Base-by-base conservation (phyloP, 2,888 invertebrate species). In the Aleiodes alternator region DNA sequence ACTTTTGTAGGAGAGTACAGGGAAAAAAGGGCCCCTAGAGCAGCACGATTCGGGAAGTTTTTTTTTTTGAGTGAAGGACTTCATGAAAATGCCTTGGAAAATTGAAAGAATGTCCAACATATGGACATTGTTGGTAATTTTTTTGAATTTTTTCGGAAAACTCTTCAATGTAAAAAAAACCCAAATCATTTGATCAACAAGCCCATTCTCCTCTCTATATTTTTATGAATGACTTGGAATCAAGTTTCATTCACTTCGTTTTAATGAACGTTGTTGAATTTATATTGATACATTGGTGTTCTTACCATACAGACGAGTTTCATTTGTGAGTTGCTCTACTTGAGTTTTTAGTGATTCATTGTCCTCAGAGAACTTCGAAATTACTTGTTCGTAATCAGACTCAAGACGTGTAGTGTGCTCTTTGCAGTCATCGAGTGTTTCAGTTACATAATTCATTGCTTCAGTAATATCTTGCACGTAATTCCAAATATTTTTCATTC, bases 401-500 rank as follows among this genome's bases (percentile, higher is more conserved):
- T 23, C n/a, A 7, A 68, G 34, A 34, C 14, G 31, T 31, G 12
- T 14, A 7, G 12, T 51, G 4, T 51, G 68, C 1, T 14, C 51
- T 31, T 68, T 50, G 14, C 31, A 51, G 0, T 68, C 68, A 51
- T 68, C 51, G 7, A 51, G 23, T 14, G 68, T 51, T 31, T 51
- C 51, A 9, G 68, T 68, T 8, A 31, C 31, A 38, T 68, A 68
- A 51, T 50, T 68, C 4, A 68, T 34, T 29, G 50, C 29, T 5
- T 68, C 51, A 68, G 68, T 68, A 0, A 68, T 68, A 4, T 23
- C 29, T 29, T 51, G 29, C 34, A 68, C 53, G n/a, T 51, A 68
- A 34, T 51, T 31, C 68, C 68, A 68, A 12, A 50, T 29, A 3
- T 12, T 23, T 4, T 4, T 50, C 50, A 66, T 66, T 29, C 66